phyloP scores from a whole-genome alignment of 2,113 vertebrate genomes.

The Takifugu flavidus region DNA sequence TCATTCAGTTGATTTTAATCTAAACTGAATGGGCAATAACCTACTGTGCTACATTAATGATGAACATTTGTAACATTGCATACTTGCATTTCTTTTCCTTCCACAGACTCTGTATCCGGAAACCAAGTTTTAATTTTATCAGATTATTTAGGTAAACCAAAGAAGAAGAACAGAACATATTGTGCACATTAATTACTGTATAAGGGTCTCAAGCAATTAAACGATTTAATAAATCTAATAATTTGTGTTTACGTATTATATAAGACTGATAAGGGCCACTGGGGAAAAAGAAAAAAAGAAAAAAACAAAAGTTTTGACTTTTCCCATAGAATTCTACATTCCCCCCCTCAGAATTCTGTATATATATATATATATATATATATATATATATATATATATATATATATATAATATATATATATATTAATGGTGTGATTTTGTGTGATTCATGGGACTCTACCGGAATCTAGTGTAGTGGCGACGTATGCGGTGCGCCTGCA shows the following conservation, averaged over 20 bases:
- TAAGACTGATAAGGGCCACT: not conserved
- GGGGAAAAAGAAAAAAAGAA: not conserved
- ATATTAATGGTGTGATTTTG: too few relatives aligned
- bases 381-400: too few relatives aligned
- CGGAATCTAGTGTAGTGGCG: too few relatives aligned
- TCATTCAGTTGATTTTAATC: not conserved
- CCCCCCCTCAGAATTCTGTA: too few relatives aligned
- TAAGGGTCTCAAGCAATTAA: not conserved
- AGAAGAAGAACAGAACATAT: constrained; percentile 1
- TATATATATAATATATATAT: too few relatives aligned
- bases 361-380: too few relatives aligned
- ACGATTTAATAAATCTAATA: not conserved
- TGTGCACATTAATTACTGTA: constrained; percentile 8
- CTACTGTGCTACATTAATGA: too few relatives aligned
- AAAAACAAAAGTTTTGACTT: not conserved
- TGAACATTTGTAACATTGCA: not conserved
- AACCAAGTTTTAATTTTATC: constrained; percentile 54
- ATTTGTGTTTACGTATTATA: constrained; percentile 17
- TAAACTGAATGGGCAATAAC: too few relatives aligned
- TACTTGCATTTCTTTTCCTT: not conserved
- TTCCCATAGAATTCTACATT: too few relatives aligned
- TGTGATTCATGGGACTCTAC: too few relatives aligned
- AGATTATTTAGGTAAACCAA: constrained; percentile 2
- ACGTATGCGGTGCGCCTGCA: too few relatives aligned
- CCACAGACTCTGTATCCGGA: constrained; percentile 51